Evolutionary conservation across 2,113 vertebrate genomes (phyloP), one percentile per base, ranked within the genome.

Genomic region (Empidonax alnorum): DNA sequence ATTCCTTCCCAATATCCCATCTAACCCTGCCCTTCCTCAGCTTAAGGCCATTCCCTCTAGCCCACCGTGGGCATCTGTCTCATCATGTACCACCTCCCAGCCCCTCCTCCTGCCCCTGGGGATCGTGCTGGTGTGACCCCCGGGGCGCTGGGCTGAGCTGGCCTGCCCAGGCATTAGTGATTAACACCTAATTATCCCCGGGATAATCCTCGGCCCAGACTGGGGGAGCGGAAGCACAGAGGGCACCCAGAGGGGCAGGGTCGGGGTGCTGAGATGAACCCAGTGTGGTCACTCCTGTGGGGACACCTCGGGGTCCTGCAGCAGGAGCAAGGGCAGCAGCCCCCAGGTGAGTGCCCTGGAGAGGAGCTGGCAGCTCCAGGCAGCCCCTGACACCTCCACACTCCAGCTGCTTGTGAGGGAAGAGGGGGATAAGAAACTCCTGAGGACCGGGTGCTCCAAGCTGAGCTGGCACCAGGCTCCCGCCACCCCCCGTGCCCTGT

Each of bases 11-110:
- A 63, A 30, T 3, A 63, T 41, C 61, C 27, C 61, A 41, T 10
- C 39, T 63, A 20, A 14, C 12, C 12, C 59, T 62, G 39, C 27
- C 27, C 12, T 20, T 12, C 61, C 30, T 20, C 28, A 30, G 27
- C 27, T 41, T 41, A 21, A 41, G 37, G 27, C 61, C 61, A 28
- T 30, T 63, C 61, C 27, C 61, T 7, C 27, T 28, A 20, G 25
- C 30, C 56, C 59, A 22, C 16, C 10, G 1, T 1, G 22, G 58
- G 49, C 59, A 22, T 37, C 50, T 16, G 24, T 16, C 12, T 2
- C 0, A 4, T 41, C 6, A 15, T 1, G 42, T 20, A 61, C 50
- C 9, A 25, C 30, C 41, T 41, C 33, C 20, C 3, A 1, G 11
- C 18, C 28, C 55, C 55, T n/a, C 59, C 22, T 2, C 0, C 4